phyloP scores from a whole-genome alignment of 2,888 invertebrate genomes.

The Automeris io region DNA sequence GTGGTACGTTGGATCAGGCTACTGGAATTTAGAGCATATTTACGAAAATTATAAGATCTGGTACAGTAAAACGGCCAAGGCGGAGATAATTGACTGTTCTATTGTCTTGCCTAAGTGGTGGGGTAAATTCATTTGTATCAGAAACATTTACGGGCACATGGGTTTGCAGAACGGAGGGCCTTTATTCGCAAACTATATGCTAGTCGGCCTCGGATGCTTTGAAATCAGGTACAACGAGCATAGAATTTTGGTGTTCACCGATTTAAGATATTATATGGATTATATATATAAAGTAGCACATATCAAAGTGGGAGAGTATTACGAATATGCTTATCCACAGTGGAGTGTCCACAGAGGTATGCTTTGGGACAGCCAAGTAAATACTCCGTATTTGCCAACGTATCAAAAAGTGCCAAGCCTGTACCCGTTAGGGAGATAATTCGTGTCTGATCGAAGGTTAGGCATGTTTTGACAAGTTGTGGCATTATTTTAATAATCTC shows the following conservation, averaged over 20 bases:
- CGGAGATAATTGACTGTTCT: constrained; percentile 31
- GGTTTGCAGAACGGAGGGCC: constrained; percentile 44
- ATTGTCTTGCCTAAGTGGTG: constrained; percentile 44
- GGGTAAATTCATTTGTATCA: constrained; percentile 50
- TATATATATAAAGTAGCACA: constrained; percentile 22
- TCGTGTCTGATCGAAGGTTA: too few relatives aligned
- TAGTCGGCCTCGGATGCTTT: constrained; percentile 41
- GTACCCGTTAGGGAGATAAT: constrained; percentile 20
- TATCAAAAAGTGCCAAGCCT: constrained; percentile 12
- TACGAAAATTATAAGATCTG: constrained; percentile 43
- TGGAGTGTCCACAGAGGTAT: constrained; percentile 20
- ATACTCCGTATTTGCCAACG: constrained; percentile 13
- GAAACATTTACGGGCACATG: constrained; percentile 20
- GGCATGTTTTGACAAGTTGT: too few relatives aligned
- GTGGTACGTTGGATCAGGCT: constrained; percentile 37
- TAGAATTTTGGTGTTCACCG: constrained; percentile 42
- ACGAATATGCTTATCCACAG: constrained; percentile 50
- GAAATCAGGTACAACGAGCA: constrained; percentile 51
- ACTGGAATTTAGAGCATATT: constrained; percentile 30
- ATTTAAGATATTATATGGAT: constrained; percentile 38
- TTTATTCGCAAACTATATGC: constrained; percentile 12
- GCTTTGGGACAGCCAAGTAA: constrained; percentile 1
- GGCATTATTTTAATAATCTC: too few relatives aligned
- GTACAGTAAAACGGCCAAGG: constrained; percentile 9
- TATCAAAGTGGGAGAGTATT: constrained; percentile 31